phyloP scores from a whole-genome alignment of 2,888 invertebrate genomes.

The Cataglyphis altisquamis region DNA sequence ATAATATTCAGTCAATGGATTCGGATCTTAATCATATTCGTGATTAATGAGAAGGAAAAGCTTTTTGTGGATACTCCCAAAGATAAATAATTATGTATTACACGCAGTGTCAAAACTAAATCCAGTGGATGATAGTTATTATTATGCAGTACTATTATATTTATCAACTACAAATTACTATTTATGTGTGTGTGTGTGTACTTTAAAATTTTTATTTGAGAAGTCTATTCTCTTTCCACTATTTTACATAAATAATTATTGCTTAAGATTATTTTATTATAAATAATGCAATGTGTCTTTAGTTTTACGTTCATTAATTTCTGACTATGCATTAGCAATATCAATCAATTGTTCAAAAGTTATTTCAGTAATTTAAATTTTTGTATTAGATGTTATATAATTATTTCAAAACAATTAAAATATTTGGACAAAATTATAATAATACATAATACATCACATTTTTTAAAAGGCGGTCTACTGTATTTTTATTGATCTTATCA shows the following conservation, averaged over 20 bases:
- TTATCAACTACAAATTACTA: neutral
- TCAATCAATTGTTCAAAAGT: neutral
- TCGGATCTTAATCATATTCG: conserved; percentile 81
- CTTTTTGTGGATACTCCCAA: conserved; percentile 52
- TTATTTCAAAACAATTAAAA: neutral
- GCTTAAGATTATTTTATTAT: neutral
- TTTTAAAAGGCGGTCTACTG: neutral
- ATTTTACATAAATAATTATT: conserved; percentile 17
- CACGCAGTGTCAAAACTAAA: conserved; percentile 1
- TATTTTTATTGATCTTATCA: neutral
- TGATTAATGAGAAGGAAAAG: conserved; percentile 74
- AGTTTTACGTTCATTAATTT: neutral
- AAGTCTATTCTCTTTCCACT: neutral
- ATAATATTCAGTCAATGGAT: conserved; percentile 85
- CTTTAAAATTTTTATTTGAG: neutral
- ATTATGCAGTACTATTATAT: neutral
- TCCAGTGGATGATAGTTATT: neutral
- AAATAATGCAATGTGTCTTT: neutral
- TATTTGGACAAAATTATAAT: neutral
- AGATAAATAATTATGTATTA: conserved; percentile 40
- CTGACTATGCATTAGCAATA: neutral
- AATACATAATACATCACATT: neutral
- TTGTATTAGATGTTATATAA: neutral
- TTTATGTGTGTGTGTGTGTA: neutral
- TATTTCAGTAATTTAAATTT: neutral